Percentiles rank a stretch among this genome's conserved stretches.
These are phyloP conservation scores for Matsumyia berberina DNA, from an alignment of 2,888 invertebrate species.

Conservation along the genomic window DNA sequence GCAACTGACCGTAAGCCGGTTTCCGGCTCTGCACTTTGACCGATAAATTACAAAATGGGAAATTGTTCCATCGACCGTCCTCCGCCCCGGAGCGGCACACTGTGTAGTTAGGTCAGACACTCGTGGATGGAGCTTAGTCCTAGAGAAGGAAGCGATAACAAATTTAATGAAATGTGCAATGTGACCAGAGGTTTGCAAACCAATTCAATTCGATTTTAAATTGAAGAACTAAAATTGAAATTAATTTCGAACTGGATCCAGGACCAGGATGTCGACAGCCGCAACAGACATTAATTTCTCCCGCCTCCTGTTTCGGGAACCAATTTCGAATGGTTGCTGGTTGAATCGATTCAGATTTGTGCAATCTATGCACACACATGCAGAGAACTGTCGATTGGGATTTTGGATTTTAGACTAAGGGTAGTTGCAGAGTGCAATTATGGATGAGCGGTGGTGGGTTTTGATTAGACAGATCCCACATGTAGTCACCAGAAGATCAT, in stretches of 20 bases:
- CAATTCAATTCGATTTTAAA: slow-evolving; percentile 52
- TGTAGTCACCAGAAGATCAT: not conserved
- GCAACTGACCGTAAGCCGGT: slow-evolving; percentile 10
- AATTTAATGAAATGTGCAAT: slow-evolving; percentile 48
- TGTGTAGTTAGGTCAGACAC: not conserved
- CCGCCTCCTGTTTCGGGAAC: not conserved
- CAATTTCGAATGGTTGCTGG: slow-evolving; percentile 4
- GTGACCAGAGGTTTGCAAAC: slow-evolving; percentile 21
- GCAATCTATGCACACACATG: slow-evolving; percentile 19
- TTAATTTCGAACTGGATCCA: slow-evolving; percentile 28
- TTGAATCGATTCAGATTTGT: slow-evolving; percentile 12
- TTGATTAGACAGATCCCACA: not conserved
- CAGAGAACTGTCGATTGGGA: not conserved
- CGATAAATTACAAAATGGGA: slow-evolving; percentile 59
- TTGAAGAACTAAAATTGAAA: slow-evolving; percentile 39
- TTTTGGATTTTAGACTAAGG: not conserved
- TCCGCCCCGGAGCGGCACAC: not conserved
- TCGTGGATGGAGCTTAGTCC: not conserved
- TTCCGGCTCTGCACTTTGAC: slow-evolving; percentile 53
- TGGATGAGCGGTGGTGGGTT: not conserved
- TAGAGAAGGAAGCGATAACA: slow-evolving; percentile 11
- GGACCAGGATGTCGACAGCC: slow-evolving; percentile 6
- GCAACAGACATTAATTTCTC: slow-evolving; percentile 40
- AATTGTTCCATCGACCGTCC: slow-evolving; percentile 7
- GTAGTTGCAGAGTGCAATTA: not conserved